These are phyloP conservation scores for Euura lappo DNA, from an alignment of 1,140 invertebrate species.

Conservation along the genomic window DNA sequence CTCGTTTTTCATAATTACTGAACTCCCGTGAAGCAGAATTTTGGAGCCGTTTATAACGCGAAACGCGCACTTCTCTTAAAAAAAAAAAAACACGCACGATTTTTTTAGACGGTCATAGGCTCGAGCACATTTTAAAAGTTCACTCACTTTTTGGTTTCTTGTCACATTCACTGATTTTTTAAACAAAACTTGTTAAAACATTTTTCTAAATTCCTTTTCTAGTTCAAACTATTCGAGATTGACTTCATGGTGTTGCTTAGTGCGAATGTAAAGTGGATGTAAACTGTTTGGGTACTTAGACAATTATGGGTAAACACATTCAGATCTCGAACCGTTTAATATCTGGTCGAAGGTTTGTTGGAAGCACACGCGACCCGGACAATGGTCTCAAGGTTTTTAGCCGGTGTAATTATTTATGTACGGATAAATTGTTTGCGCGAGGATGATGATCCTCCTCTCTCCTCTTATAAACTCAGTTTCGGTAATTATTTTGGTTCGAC, in stretches of 20 bases:
- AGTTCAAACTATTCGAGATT: too few relatives aligned
- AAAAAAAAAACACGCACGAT: too few relatives aligned
- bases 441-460: background rate
- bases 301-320: background rate
- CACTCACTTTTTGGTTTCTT: too few relatives aligned
- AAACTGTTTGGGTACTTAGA: background rate
- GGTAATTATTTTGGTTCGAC: slow-evolving; percentile 3
- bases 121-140: too few relatives aligned
- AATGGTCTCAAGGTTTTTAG: background rate
- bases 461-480: background rate
- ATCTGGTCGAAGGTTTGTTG: background rate
- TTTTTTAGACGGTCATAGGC: too few relatives aligned
- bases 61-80: background rate
- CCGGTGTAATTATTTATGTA: background rate
- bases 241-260: too few relatives aligned
- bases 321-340: too few relatives aligned
- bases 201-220: too few relatives aligned
- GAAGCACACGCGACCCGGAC: background rate
- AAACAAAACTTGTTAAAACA: too few relatives aligned
- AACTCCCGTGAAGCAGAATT: background rate
- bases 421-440: slow-evolving; percentile 5
- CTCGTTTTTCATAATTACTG: slow-evolving; percentile 2
- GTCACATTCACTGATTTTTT: too few relatives aligned
- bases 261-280: background rate
- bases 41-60: background rate